These are phyloP conservation scores for Hymenopus coronatus DNA, from an alignment of 2,888 invertebrate species.

Conservation along the genomic window DNA sequence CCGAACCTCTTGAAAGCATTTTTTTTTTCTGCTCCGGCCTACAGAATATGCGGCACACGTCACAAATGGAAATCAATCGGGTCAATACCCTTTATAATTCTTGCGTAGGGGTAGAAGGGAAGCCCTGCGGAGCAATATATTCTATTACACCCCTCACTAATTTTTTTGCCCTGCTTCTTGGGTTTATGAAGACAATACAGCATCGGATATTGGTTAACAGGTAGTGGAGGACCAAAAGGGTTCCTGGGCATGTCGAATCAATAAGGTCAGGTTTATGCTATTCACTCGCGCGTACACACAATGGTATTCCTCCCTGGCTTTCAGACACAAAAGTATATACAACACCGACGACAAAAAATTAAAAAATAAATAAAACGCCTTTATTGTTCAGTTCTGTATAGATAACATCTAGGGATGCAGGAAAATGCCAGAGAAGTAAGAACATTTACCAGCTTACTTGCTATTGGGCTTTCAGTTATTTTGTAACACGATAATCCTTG, in stretches of 20 bases:
- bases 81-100: conserved; percentile 12
- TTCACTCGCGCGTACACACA: background rate
- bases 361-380: background rate
- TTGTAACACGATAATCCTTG: too few relatives aligned
- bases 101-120: background rate
- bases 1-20: background rate
- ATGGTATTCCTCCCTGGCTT: background rate
- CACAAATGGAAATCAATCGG: conserved; percentile 20
- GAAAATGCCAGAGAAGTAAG: background rate
- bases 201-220: conserved; percentile 17
- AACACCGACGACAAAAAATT: conserved; percentile 1
- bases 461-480: background rate
- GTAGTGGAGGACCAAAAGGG: background rate
- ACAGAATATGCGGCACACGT: conserved; percentile 8
- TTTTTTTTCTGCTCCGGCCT: background rate
- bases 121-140: conserved; percentile 9
- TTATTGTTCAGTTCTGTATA: background rate
- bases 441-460: background rate
- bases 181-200: conserved; percentile 20
- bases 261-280: conserved; percentile 3
- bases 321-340: background rate
- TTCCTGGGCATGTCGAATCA: conserved; percentile 2
- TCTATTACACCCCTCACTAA: conserved; percentile 16
- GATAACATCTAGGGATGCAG: background rate
- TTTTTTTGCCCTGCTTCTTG: background rate